These are phyloP conservation scores for Gallirallus australis DNA, from an alignment of 2,797 vertebrate genomes.

Conservation along the genomic window DNA sequence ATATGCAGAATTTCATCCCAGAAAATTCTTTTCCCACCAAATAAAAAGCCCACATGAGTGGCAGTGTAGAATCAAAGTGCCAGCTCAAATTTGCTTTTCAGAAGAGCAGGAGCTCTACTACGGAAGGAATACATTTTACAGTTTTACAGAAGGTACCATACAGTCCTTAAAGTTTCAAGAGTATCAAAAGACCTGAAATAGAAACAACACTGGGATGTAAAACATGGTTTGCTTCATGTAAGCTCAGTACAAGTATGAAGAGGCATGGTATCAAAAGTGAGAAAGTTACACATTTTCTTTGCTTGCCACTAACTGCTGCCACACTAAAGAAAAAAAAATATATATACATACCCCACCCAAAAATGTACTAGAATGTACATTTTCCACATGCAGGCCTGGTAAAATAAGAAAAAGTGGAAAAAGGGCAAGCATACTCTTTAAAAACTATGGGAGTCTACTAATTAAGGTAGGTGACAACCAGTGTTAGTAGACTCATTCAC, in stretches of 20 bases:
- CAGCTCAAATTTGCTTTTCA: neutral
- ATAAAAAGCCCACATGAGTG: neutral
- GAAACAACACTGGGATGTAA: neutral
- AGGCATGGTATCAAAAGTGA: neutral
- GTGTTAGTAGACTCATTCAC: neutral
- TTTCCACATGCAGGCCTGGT: neutral
- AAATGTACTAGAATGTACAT: neutral
- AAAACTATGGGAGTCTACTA: neutral
- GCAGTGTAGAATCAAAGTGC: neutral
- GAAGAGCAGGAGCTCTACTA: neutral
- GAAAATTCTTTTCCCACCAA: neutral
- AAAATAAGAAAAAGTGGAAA: neutral
- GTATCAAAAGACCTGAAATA: neutral
- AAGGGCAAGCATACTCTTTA: neutral
- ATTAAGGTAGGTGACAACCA: neutral
- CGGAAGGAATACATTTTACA: neutral
- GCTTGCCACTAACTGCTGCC: neutral
- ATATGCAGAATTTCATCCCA: neutral
- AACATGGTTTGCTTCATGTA: neutral
- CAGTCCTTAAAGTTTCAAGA: neutral
- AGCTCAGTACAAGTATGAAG: neutral
- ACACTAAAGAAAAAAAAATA: neutral
- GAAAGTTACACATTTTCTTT: constrained; percentile 1
- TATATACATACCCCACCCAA: no score
- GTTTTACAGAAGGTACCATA: neutral